Base-by-base conservation (phyloP, 2,797 vertebrate species). In the Myotis daubentonii region DNA sequence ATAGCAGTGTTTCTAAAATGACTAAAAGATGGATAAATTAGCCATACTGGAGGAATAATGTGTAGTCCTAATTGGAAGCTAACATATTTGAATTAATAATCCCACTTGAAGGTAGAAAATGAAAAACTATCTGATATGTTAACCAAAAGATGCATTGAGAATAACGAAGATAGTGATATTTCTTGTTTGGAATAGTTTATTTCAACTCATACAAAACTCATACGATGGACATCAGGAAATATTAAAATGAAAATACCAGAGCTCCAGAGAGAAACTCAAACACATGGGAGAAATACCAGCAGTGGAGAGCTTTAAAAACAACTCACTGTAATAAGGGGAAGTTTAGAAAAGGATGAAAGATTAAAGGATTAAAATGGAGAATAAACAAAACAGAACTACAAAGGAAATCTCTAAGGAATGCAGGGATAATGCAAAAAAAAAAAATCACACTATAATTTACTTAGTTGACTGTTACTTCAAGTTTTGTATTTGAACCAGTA, bases 401-500 rank as follows among this genome's bases (percentile, higher is more conserved):
- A 41, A 91, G 75, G 38, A 80, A 91, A 70, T 47, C 41, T 49
- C 57, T 30, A 79, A 86, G 17, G 13, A 71, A 91, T 53, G 72
- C 89, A 12, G 6, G 8, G 33, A 38, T n/a, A 57, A 76, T 81
- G 22, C 5, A 53, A 75, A 65, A 79, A 55, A 3, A 72, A 33
- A 47, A 78, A 38, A 74, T 15, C 13, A 15, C 47, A 6, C 8
- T n/a, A 11, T 70, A 76, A 93, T 65, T 87, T 86, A 83, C 60
- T 55, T 80, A 47, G 66, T 33, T 71, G 65, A 83, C 53, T 86
- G 5, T 74, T 84, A 66, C 15, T 93, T 79, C 74, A 12, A 44
- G 81, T 80, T 91, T 84, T 83, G 7, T 28, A 74, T 86, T 36
- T 87, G 89, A 95, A 70, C 44, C 89, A 94, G 71, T 71, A 93